Evolutionary conservation across 2,113 vertebrate species (phyloP).

Genomic region (Prionailurus viverrinus): DNA sequence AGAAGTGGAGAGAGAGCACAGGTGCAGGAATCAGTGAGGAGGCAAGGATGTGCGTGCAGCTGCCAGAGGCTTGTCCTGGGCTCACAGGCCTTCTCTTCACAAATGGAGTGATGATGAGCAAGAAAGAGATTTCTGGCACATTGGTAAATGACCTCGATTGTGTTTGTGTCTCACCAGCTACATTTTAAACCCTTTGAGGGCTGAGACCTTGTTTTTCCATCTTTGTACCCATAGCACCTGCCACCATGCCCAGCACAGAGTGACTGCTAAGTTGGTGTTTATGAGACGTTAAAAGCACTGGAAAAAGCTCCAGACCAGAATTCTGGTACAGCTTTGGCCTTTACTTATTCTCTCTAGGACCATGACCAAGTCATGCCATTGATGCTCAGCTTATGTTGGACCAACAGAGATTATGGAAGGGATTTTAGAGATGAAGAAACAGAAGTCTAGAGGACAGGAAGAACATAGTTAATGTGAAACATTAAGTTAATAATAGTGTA

Average conservation of each 20-base stretch:
- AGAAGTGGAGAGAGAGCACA: not conserved
- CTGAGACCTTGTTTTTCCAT: not conserved
- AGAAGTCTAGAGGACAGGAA: not conserved
- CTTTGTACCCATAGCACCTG: not conserved
- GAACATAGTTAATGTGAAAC: not conserved
- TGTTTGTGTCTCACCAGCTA: not conserved
- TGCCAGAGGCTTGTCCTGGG: not conserved
- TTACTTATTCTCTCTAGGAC: not conserved
- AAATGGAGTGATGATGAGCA: not conserved
- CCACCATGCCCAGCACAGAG: rapidly evolving
- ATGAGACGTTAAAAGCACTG: not conserved
- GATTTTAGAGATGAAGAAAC: not conserved
- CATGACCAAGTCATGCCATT: not conserved
- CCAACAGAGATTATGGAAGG: not conserved
- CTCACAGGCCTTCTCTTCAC: not conserved
- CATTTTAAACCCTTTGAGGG: not conserved
- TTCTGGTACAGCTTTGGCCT: not conserved
- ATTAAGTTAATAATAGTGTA: not conserved
- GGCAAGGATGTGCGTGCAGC: not conserved
- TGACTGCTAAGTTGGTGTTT: not conserved
- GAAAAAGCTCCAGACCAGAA: not conserved
- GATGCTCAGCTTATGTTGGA: not conserved
- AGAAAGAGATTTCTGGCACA: not conserved
- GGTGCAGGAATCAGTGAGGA: not conserved
- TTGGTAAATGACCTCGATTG: not conserved